Evolutionary conservation across 2,797 vertebrate genomes (phyloP), one percentile per base, ranked within the genome.

Genomic region (Dicrostonyx torquatus): DNA sequence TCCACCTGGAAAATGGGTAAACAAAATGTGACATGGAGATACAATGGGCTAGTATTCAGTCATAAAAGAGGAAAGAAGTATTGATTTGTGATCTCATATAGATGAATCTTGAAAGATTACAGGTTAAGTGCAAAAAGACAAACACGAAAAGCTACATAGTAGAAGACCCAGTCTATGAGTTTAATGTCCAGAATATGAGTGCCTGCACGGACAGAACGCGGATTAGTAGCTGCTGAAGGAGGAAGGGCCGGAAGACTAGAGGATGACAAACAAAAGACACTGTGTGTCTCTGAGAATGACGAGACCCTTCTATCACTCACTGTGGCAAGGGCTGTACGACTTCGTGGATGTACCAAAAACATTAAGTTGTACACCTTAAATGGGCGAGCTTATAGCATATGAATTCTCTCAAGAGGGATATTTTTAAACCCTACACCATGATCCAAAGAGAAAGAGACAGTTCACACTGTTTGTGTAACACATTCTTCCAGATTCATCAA

Each of bases 291-390:
- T 9, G 20, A 31, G 90, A 17, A 18, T 45, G 45, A 31, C 58
- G 29, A 89, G 80, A 94, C 89, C 75, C 58, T 76, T 79, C 66
- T 43, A 55, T 90, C 84, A 70, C 10, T 58, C 78, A 70, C 14
- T 72, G 24, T 17, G n/a, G 31, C 53, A 6, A 22, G 6, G 12
- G 48, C 26, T 62, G 48, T 40, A 79, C 6, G 77, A n/a, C 45
- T 68, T 62, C 4, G 14, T 29, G 15, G 83, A 77, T 48, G 73
- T 10, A 48, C 43, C 17, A 53, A 94, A 95, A 91, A 1, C 73
- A 79, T 22, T 75, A n/a, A 87, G 45, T 20, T 92, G 22, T 22
- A 90, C 4, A 73, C 55, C 89, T 87, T 77, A 84, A 93, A 79
- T 43, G 2, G n/a, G 31, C 66, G 48, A 20, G 31, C 70, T 89